A percentile compares a stretch with the other conserved stretches of the same genome.
phyloP scores from a whole-genome alignment of 2,113 vertebrate genomes.

The Regulus satrapa region DNA sequence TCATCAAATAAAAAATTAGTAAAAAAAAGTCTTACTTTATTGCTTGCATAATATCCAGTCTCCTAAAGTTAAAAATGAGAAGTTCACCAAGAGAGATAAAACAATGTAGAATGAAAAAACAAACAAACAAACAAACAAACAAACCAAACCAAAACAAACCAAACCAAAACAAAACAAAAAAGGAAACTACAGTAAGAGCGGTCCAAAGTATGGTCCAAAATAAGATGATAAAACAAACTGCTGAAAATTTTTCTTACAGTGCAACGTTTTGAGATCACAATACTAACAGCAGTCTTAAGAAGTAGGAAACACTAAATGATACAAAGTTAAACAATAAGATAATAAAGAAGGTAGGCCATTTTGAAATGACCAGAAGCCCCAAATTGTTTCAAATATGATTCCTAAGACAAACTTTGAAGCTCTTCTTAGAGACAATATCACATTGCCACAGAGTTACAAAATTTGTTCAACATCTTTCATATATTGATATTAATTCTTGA shows the following conservation, averaged over 20 bases:
- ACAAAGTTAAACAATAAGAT: background rate
- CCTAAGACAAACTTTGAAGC: background rate
- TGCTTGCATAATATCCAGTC: background rate
- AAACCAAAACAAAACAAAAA: too few species aligned
- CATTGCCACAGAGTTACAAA: background rate
- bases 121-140: too few species aligned
- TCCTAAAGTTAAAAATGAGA: background rate
- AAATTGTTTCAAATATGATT: background rate
- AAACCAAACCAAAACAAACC: too few species aligned
- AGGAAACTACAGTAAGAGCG: fast-evolving
- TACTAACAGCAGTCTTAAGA: background rate
- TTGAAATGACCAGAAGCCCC: background rate
- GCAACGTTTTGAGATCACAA: background rate
- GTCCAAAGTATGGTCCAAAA: background rate
- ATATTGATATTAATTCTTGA: background rate
- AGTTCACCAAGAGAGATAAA: background rate
- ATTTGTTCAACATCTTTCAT: background rate
- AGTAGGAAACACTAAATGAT: background rate
- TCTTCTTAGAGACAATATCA: too few species aligned
- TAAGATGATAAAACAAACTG: background rate
- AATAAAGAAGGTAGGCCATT: background rate
- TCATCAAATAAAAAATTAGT: background rate
- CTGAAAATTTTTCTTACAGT: fast-evolving
- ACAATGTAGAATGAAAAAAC: background rate
- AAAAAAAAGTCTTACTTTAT: background rate